These are phyloP conservation scores for Strix occidentalis DNA, from an alignment of 2,797 vertebrate genomes.

Conservation along the genomic window DNA sequence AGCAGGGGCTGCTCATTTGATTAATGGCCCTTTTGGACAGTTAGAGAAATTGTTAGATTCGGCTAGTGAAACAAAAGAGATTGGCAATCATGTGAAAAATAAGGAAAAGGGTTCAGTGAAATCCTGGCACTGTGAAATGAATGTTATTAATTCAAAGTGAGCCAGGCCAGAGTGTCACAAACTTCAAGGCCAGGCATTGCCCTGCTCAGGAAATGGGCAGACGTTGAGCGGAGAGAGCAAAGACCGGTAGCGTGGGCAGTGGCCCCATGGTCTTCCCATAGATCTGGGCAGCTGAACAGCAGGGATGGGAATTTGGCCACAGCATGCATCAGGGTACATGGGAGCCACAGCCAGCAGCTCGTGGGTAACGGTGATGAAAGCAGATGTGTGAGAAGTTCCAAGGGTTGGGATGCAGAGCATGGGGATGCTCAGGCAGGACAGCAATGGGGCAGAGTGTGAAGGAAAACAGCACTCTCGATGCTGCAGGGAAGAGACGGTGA, in stretches of 20 bases:
- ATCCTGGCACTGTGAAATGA: conserved; percentile 60
- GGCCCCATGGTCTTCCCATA: background rate
- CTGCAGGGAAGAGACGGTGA: background rate
- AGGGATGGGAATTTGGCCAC: background rate
- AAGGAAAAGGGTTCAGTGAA: conserved; percentile 38
- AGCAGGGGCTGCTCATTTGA: conserved; percentile 15
- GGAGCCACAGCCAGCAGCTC: accelerated
- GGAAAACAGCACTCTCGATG: background rate
- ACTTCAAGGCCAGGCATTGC: background rate
- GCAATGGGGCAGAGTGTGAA: background rate
- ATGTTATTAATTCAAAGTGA: conserved; percentile 31
- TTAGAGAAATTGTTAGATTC: conserved; percentile 16
- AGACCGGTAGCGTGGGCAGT: background rate
- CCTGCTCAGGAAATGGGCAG: background rate
- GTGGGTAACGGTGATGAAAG: background rate
- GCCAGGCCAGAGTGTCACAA: conserved; percentile 10
- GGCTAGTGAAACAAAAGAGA: background rate
- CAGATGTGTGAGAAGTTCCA: accelerated
- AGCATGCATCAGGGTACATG: accelerated
- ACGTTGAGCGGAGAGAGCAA: accelerated
- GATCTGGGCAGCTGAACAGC: background rate
- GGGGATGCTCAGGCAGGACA: background rate
- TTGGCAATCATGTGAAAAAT: conserved; percentile 56
- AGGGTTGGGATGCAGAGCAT: background rate
- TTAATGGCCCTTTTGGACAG: conserved; percentile 33